phyloP scores from a whole-genome alignment of 2,888 invertebrate species.

The Dastarcus helophoroides region DNA sequence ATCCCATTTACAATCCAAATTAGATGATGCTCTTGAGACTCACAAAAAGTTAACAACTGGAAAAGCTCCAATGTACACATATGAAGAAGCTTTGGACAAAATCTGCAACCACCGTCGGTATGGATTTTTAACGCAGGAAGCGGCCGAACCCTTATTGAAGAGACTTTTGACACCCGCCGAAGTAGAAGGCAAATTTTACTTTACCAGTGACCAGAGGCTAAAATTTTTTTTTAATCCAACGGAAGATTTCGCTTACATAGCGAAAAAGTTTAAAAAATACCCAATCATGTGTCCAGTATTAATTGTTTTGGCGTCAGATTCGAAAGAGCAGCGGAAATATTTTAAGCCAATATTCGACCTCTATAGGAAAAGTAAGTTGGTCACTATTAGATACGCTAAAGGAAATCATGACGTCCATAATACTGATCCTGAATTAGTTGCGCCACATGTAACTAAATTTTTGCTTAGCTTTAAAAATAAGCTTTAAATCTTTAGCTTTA shows the following conservation, averaged over 20 bases:
- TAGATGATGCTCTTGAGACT: slow-evolving; percentile 31
- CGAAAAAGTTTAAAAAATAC: slow-evolving; percentile 27
- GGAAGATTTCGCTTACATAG: slow-evolving; percentile 21
- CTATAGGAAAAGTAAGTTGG: slow-evolving; percentile 22
- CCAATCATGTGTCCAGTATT: slow-evolving; percentile 33
- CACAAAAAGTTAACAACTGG: slow-evolving; percentile 20
- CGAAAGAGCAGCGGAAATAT: slow-evolving; percentile 16
- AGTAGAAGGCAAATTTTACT: slow-evolving; percentile 39
- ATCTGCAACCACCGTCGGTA: slow-evolving; percentile 35
- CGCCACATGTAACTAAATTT: slow-evolving; percentile 26
- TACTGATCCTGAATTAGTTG: slow-evolving; percentile 43
- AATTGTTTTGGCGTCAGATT: slow-evolving; percentile 24
- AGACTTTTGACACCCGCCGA: slow-evolving; percentile 37
- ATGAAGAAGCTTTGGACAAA: slow-evolving; percentile 39
- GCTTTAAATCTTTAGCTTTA: too few species aligned
- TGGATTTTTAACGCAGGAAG: slow-evolving; percentile 32
- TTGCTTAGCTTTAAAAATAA: slow-evolving; percentile 21
- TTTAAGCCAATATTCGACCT: slow-evolving; percentile 18
- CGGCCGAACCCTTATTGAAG: slow-evolving; percentile 40
- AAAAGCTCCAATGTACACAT: slow-evolving; percentile 31
- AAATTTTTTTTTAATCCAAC: slow-evolving; percentile 34
- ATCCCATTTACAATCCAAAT: slow-evolving; percentile 26
- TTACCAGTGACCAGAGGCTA: slow-evolving; percentile 45
- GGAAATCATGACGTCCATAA: slow-evolving; percentile 54
- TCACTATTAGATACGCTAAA: slow-evolving; percentile 31